Evolutionary conservation across 1,140 invertebrate genomes (phyloP).

Genomic region (Leptonema lineaticorne): DNA sequence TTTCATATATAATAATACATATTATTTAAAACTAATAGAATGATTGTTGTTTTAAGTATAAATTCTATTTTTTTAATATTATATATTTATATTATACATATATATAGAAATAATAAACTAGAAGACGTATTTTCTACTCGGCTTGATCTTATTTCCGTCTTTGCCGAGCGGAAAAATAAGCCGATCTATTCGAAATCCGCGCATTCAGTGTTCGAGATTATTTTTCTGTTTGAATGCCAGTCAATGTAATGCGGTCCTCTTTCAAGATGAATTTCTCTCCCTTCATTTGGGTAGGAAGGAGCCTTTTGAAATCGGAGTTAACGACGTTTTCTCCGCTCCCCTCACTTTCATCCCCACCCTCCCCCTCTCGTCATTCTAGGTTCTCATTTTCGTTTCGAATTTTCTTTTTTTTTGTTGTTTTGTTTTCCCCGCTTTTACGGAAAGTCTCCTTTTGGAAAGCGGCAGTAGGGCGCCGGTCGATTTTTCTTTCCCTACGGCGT

Average conservation of each 20-base stretch:
- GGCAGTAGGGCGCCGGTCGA: too few relatives aligned
- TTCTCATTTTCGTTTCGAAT: too few relatives aligned
- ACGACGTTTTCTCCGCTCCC: conserved; percentile 2
- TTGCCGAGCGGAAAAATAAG: conserved; percentile 12
- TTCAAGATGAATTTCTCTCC: conserved; percentile 3
- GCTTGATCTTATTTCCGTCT: conserved; percentile 7
- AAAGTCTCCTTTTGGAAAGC: too few relatives aligned
- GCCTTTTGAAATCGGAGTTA: conserved; percentile 16
- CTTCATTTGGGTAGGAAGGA: background rate
- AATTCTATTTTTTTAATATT: too few relatives aligned
- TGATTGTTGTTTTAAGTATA: too few relatives aligned
- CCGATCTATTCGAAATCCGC: conserved; percentile 1
- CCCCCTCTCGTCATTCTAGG: too few relatives aligned
- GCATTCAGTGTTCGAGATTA: conserved; percentile 18
- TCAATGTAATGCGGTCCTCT: conserved; percentile 14
- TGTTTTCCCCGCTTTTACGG: too few relatives aligned
- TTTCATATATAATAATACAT: conserved; percentile 7
- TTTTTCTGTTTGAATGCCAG: conserved; percentile 23
- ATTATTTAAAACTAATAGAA: too few relatives aligned
- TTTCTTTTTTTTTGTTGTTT: too few relatives aligned
- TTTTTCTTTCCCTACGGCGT: background rate
- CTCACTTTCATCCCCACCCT: too few relatives aligned
- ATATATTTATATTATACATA: too few relatives aligned
- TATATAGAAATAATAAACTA: too few relatives aligned
- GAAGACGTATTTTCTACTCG: conserved; percentile 13